These are phyloP conservation scores for Leptopilina myrica DNA, from an alignment of 2,888 invertebrate species.

Conservation along the genomic window DNA sequence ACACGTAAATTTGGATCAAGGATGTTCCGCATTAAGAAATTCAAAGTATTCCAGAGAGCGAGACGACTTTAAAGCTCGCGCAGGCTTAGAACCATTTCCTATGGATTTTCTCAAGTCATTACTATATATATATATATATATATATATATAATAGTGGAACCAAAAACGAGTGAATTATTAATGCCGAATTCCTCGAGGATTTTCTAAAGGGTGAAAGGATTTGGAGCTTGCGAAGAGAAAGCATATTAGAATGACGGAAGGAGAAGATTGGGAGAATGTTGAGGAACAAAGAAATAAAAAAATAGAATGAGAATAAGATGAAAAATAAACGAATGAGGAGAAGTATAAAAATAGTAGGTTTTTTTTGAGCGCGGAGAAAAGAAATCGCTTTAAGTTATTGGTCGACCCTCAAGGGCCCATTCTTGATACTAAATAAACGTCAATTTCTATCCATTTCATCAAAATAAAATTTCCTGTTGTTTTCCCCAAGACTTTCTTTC, in stretches of 20 bases:
- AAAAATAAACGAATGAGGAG: too few relatives aligned
- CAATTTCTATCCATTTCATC: constrained; percentile 43
- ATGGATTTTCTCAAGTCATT: constrained; percentile 13
- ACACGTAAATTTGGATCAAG: constrained; percentile 19
- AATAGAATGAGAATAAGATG: constrained; percentile 26
- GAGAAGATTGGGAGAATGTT: constrained; percentile 48
- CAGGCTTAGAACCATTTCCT: constrained; percentile 11
- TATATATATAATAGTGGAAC: constrained; percentile 13
- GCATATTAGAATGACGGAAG: constrained; percentile 49
- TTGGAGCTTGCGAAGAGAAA: constrained; percentile 29
- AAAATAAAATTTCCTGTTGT: neutral
- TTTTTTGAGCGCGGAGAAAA: neutral
- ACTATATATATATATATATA: neutral
- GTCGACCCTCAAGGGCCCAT: constrained; percentile 58
- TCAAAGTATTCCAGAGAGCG: neutral
- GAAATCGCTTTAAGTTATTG: constrained; percentile 54
- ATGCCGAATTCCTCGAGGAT: constrained; percentile 62
- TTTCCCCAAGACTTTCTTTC: neutral
- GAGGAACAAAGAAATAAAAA: constrained; percentile 32
- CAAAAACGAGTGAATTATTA: constrained; percentile 65
- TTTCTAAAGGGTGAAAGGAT: constrained; percentile 50
- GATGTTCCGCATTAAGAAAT: constrained; percentile 29
- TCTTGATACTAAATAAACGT: constrained; percentile 54
- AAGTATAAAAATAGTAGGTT: constrained; percentile 43
- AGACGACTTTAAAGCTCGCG: constrained; percentile 15